These are phyloP conservation scores for Meteorus sp. DNA, from an alignment of 1,140 invertebrate species.

Conservation along the genomic window DNA sequence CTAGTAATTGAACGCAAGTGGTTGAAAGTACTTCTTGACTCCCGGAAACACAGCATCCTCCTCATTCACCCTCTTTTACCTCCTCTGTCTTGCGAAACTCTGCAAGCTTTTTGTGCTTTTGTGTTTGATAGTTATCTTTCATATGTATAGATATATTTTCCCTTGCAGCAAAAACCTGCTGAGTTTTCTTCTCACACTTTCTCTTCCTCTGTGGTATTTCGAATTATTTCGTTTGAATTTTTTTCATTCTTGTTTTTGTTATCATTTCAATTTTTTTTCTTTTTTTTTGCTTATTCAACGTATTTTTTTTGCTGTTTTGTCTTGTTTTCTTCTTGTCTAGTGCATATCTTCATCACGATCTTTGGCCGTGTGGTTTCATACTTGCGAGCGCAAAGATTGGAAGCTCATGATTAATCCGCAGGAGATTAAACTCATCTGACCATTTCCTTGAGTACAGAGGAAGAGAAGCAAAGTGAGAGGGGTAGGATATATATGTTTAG, in stretches of 20 bases:
- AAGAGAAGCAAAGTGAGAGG: no score
- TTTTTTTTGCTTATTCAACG: no score
- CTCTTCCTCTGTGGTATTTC: no score
- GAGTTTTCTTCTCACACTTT: no score
- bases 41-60: constrained; percentile 33
- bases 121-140: no score
- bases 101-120: not conserved
- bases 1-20: constrained; percentile 51
- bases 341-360: constrained; percentile 7
- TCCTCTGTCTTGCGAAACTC: constrained; percentile 1
- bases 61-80: not conserved
- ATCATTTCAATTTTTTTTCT: no score
- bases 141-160: no score
- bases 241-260: no score
- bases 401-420: constrained; percentile 42
- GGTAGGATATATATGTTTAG: no score
- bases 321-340: constrained; percentile 6
- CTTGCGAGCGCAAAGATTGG: constrained; percentile 30
- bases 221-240: no score
- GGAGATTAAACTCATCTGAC: constrained; percentile 39
- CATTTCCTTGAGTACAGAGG: constrained; percentile 27
- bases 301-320: constrained; percentile 16
- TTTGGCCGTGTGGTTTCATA: no score
- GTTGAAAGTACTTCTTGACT: constrained; percentile 49
- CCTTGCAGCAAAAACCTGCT: no score